Evolutionary conservation across 2,797 vertebrate genomes (phyloP).

Genomic region (Myotis myotis): DNA sequence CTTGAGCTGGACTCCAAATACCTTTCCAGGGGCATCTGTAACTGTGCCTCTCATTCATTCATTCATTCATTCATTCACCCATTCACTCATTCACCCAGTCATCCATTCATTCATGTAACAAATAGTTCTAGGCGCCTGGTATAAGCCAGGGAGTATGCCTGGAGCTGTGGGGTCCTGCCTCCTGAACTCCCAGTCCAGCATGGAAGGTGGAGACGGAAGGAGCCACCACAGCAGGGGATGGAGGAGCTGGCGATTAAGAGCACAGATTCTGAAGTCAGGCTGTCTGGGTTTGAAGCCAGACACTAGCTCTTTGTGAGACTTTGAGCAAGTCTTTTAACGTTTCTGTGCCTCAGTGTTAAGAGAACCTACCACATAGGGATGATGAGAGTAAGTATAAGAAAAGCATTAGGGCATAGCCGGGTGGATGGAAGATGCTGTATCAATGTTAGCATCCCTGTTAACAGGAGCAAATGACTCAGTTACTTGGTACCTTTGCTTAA

Average conservation of each 20-base stretch:
- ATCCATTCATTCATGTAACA: neutral
- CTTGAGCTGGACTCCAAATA: neutral
- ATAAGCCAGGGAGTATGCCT: neutral
- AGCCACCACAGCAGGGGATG: neutral
- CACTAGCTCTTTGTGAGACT: neutral
- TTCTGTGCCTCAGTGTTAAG: neutral
- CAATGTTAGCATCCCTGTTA: neutral
- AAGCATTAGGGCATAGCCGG: neutral
- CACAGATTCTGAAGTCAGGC: neutral
- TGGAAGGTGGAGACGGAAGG: neutral
- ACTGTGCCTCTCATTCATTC: neutral
- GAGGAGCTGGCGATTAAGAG: neutral
- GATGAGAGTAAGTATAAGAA: neutral
- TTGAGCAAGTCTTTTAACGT: neutral
- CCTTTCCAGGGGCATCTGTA: neutral
- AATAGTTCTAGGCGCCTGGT: neutral
- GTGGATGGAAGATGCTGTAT: neutral
- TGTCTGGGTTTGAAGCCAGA: neutral
- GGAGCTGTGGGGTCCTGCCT: neutral
- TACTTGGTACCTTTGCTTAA: neutral
- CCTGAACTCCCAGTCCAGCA: neutral
- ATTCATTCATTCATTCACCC: neutral
- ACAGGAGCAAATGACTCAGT: neutral
- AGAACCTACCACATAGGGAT: neutral
- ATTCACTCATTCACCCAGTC: neutral